phyloP scores from a whole-genome alignment of 2,888 invertebrate species.

The Cephus runcator region DNA sequence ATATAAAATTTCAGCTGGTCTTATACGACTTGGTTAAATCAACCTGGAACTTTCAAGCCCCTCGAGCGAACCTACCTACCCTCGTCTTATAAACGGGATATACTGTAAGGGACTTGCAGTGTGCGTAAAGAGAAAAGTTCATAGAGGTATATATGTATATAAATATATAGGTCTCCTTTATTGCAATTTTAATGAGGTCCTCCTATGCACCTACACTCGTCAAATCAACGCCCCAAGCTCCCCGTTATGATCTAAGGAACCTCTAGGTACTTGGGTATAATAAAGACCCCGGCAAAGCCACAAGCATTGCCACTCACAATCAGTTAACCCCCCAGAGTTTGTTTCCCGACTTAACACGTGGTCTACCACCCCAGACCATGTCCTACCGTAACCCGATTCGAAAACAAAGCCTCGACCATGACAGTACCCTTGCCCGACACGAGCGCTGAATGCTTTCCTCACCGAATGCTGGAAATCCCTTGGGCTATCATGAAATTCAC shows the following conservation, averaged over 20 bases:
- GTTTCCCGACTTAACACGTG: not conserved
- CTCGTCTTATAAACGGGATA: not conserved
- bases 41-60: not conserved
- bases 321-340: not conserved
- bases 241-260: not conserved
- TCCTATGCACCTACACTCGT: slow-evolving; percentile 49
- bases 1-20: slow-evolving; percentile 44
- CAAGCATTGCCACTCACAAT: not conserved
- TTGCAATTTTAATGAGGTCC: slow-evolving; percentile 51
- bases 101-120: not conserved
- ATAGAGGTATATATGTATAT: not conserved
- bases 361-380: not conserved
- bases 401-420: not conserved
- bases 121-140: not conserved
- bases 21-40: not conserved
- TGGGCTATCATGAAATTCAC: not conserved
- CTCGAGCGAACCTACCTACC: not conserved
- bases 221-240: slow-evolving; percentile 29
- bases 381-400: not conserved
- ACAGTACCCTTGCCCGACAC: not conserved
- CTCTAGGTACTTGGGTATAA: not conserved
- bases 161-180: not conserved
- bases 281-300: not conserved
- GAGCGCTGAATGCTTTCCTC: not conserved
- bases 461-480: not conserved